These are phyloP conservation scores for Meloidogyne exigua DNA, from an alignment of 1,140 invertebrate genomes.

Conservation along the genomic window DNA sequence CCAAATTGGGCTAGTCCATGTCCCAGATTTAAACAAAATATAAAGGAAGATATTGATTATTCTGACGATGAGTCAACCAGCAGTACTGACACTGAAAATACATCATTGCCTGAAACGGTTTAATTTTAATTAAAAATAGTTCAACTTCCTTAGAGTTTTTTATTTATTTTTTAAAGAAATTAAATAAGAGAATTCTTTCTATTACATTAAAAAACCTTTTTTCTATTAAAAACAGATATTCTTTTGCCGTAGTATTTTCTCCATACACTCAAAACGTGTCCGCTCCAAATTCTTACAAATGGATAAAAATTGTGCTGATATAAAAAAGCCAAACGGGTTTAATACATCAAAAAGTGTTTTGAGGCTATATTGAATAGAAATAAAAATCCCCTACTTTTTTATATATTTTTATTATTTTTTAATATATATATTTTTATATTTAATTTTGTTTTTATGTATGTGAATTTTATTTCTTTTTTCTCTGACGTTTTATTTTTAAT, in stretches of 20 bases:
- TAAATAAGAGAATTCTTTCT: too few relatives aligned
- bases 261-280: constrained; percentile 1
- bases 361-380: background rate
- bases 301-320: background rate
- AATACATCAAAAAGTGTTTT: background rate
- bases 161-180: too few relatives aligned
- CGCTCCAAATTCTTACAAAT: background rate
- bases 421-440: background rate
- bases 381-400: background rate
- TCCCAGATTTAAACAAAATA: background rate
- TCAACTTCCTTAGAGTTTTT: too few relatives aligned
- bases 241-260: background rate
- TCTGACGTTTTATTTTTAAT: background rate
- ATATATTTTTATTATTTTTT: background rate
- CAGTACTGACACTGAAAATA: background rate
- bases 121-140: too few relatives aligned
- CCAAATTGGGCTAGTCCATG: background rate
- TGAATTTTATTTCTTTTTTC: background rate
- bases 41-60: background rate
- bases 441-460: background rate
- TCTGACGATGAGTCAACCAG: too few relatives aligned
- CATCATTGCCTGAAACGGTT: background rate
- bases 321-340: background rate
- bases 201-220: background rate
- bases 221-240: background rate